These are phyloP conservation scores for Burhinus oedicnemus DNA, from an alignment of 2,113 vertebrate species.

Conservation along the genomic window DNA sequence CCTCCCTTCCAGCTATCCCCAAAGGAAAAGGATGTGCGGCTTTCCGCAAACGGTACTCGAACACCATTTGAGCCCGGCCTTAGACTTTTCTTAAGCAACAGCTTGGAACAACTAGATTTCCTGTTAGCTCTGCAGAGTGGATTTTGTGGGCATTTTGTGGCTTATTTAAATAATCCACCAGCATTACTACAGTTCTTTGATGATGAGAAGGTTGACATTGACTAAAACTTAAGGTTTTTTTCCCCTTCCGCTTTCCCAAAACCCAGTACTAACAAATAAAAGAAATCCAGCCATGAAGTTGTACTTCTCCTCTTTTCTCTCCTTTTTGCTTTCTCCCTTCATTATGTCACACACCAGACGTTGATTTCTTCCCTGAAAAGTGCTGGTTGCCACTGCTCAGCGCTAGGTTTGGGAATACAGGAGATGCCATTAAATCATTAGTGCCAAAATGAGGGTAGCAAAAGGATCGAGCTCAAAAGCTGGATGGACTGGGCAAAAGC, in stretches of 20 bases:
- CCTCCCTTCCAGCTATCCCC: neutral
- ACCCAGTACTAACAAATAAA: neutral
- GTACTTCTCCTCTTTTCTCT: neutral
- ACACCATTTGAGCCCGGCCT: neutral
- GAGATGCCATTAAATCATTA: neutral
- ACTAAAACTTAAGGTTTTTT: neutral
- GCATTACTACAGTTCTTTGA: neutral
- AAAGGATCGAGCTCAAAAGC: neutral
- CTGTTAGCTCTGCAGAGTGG: neutral
- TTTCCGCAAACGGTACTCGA: neutral
- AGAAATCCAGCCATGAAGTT: neutral
- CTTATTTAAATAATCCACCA: neutral
- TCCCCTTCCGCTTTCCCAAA: neutral
- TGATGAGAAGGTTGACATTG: neutral
- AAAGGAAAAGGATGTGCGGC: rapidly evolving
- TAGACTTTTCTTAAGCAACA: neutral
- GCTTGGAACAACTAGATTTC: neutral
- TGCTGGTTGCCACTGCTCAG: neutral
- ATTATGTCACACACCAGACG: neutral
- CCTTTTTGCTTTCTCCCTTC: neutral
- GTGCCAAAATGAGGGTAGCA: neutral
- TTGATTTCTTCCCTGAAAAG: neutral
- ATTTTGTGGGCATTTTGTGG: neutral
- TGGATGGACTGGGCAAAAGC: neutral
- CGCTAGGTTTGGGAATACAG: neutral